Evolutionary conservation across 2,888 invertebrate genomes (phyloP).

Genomic region (Cephonodes hylas): DNA sequence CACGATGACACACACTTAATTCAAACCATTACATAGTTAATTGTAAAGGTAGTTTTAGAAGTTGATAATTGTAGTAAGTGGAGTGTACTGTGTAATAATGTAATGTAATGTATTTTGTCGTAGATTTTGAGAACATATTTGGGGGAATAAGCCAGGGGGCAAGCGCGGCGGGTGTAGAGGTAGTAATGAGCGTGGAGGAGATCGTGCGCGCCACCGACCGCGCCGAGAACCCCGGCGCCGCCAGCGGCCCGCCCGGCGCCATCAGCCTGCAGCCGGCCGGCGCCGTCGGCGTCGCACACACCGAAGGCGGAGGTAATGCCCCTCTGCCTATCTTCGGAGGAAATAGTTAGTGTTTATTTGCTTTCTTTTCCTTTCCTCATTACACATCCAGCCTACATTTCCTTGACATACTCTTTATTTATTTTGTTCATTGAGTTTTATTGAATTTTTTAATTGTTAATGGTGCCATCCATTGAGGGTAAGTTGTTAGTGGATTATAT

Average conservation of each 20-base stretch:
- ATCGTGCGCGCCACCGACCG: conserved; percentile 34
- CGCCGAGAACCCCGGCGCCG: conserved; percentile 14
- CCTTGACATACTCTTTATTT: background rate
- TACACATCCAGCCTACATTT: background rate
- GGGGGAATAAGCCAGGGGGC: conserved; percentile 47
- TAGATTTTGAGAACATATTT: conserved; percentile 60
- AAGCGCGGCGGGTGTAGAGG: conserved; percentile 50
- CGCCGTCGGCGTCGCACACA: background rate
- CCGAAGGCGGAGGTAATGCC: conserved; percentile 28
- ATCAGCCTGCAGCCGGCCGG: background rate
- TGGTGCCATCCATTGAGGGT: background rate
- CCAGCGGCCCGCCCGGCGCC: conserved; percentile 9
- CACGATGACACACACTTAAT: background rate
- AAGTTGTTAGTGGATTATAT: too few relatives aligned
- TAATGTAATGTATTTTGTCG: conserved; percentile 14
- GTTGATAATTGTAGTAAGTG: background rate
- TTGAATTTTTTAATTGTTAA: background rate
- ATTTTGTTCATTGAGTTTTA: background rate
- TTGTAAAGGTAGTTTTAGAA: background rate
- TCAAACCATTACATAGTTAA: too few relatives aligned
- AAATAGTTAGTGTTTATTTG: background rate
- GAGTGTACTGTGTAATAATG: background rate
- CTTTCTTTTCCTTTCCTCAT: background rate
- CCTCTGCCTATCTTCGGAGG: background rate
- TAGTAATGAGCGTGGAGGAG: conserved; percentile 66